phyloP scores from a whole-genome alignment of 1,140 invertebrate species.

The Drosophila kepulauana region DNA sequence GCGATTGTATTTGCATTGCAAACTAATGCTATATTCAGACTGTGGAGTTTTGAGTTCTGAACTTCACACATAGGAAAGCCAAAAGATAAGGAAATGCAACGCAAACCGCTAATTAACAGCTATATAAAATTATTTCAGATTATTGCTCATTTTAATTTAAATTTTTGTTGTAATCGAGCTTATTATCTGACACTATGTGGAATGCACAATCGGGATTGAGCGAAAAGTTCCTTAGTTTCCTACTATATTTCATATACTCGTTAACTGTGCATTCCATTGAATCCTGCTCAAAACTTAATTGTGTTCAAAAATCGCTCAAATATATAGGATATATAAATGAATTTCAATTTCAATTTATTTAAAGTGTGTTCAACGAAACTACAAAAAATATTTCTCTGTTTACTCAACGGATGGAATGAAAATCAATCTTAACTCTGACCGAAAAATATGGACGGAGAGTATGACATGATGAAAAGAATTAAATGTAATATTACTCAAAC shows the following conservation, averaged over 20 bases:
- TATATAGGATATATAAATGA: conserved; percentile 39
- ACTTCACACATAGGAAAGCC: conserved; percentile 19
- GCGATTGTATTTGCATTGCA: neutral
- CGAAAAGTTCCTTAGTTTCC: conserved; percentile 16
- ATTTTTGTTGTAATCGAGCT: conserved; percentile 25
- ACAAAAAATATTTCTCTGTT: conserved; percentile 1
- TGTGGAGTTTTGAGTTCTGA: conserved; percentile 6
- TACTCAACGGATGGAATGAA: neutral
- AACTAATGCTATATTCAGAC: conserved; percentile 8
- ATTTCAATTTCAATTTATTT: conserved; percentile 34
- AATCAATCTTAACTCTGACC: conserved; percentile 1
- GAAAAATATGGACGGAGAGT: neutral
- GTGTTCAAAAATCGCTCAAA: conserved; percentile 74
- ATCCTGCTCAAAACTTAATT: conserved; percentile 62
- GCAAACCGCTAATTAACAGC: neutral
- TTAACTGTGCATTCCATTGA: conserved; percentile 14
- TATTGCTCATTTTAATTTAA: conserved; percentile 4
- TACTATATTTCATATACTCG: neutral
- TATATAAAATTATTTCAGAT: conserved; percentile 5
- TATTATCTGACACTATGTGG: conserved; percentile 27
- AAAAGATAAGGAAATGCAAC: conserved; percentile 21
- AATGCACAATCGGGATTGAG: conserved; percentile 13
- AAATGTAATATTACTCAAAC: conserved; percentile 69
- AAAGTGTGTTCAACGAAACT: conserved; percentile 38
- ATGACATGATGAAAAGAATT: conserved; percentile 32